Evolutionary conservation across 2,113 vertebrate genomes (phyloP).

Genomic region (Hippoglossus stenolepis): DNA sequence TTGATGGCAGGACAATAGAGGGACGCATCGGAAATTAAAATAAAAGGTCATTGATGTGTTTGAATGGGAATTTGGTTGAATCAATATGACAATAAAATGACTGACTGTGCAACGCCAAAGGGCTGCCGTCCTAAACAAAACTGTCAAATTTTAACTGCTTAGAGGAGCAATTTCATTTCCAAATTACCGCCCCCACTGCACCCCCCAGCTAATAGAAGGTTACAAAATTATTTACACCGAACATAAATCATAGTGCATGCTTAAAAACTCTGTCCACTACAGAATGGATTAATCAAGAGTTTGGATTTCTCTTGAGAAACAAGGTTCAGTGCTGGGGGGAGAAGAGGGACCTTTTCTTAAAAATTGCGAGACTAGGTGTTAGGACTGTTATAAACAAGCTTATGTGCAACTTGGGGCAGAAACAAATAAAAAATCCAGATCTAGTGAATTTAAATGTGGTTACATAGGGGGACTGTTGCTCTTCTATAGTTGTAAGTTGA

Average conservation of each 20-base stretch:
- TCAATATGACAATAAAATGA: slow-evolving; percentile 29
- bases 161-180: not conserved
- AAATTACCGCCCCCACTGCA: not conserved
- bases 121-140: slow-evolving; percentile 19
- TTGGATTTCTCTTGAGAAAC: slow-evolving; percentile 8
- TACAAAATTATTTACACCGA: not conserved
- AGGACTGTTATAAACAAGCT: too few relatives aligned
- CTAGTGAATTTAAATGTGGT: too few relatives aligned
- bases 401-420: too few relatives aligned
- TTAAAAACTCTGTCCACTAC: slow-evolving; percentile 4
- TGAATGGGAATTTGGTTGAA: not conserved
- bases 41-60: slow-evolving; percentile 34
- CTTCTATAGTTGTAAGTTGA: too few relatives aligned
- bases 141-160: slow-evolving; percentile 5
- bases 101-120: slow-evolving; percentile 1
- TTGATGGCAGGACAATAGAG: slow-evolving; percentile 4
- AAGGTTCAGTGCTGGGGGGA: not conserved
- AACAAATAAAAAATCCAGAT: too few relatives aligned
- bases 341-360: too few relatives aligned
- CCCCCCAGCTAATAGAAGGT: not conserved
- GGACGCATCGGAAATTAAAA: not conserved
- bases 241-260: slow-evolving; percentile 1
- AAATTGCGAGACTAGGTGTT: too few relatives aligned
- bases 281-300: slow-evolving; percentile 23
- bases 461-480: too few relatives aligned